Evolutionary conservation across 2,888 invertebrate genomes (phyloP).

Genomic region (Cybosia mesomella): DNA sequence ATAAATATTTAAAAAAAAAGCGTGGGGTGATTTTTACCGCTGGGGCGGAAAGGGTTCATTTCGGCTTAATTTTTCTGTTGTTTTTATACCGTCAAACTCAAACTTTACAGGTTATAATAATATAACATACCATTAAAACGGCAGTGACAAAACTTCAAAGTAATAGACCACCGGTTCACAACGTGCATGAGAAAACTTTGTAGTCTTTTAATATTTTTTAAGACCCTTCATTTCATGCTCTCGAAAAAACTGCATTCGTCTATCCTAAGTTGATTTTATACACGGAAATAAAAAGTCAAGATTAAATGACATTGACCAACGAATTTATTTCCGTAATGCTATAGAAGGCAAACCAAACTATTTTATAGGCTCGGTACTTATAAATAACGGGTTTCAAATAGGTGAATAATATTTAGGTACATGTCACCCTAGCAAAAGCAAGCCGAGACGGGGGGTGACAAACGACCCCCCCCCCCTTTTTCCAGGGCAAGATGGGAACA

Average conservation of each 20-base stretch:
- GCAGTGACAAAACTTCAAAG: no score
- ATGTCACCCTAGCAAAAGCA: no score
- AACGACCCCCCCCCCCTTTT: no score
- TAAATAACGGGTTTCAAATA: background rate
- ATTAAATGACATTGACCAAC: conserved; percentile 2
- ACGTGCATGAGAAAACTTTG: no score
- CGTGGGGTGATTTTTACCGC: no score
- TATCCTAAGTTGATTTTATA: background rate
- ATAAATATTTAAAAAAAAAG: no score
- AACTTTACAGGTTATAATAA: background rate
- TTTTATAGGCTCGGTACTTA: background rate
- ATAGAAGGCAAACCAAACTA: background rate
- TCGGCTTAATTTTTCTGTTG: background rate
- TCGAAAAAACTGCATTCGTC: background rate
- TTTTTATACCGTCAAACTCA: background rate
- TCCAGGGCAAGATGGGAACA: no score
- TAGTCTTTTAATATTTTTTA: no score
- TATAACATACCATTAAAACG: no score
- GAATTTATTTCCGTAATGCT: background rate
- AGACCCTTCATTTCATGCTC: background rate
- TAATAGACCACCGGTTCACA: no score
- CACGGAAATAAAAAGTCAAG: background rate
- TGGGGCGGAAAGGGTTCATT: background rate
- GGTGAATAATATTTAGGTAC: background rate
- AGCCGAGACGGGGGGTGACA: no score